Conservation (phyloP, 2,797 vertebrate species). For the Hemibagrus guttatus region DNA sequence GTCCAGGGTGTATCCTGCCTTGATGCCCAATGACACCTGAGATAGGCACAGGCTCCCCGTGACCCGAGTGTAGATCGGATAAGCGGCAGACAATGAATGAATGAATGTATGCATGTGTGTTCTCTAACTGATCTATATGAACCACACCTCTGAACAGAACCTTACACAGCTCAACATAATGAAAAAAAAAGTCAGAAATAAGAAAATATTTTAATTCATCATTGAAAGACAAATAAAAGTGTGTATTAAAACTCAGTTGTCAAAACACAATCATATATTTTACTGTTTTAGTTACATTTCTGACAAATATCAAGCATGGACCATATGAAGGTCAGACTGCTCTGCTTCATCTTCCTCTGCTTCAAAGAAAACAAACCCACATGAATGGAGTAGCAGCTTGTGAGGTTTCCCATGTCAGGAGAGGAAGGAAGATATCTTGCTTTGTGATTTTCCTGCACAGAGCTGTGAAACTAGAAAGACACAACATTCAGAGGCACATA, state of each 20-base stretch:
- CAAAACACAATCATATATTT: background rate
- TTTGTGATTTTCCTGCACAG: conserved; percentile 53
- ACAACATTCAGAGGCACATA: background rate
- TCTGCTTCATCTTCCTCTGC: background rate
- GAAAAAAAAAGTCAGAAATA: background rate
- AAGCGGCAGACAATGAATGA: no score
- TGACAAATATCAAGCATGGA: background rate
- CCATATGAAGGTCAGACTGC: background rate
- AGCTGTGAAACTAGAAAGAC: conserved; percentile 45
- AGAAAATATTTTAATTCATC: conserved; percentile 26
- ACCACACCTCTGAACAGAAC: background rate
- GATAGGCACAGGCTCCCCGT: no score
- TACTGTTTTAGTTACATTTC: background rate
- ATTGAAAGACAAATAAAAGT: background rate
- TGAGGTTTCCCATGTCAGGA: conserved; percentile 21
- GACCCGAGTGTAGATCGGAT: no score
- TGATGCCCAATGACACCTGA: no score
- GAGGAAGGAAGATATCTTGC: conserved; percentile 64
- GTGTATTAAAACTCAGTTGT: background rate
- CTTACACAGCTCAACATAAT: background rate
- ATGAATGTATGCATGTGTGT: no score
- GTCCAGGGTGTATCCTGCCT: no score
- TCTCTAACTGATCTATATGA: background rate
- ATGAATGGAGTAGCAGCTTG: background rate
- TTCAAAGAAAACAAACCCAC: background rate